These are phyloP conservation scores for Dendronephthya gigantea DNA, from an alignment of 64 coral and sea anemone genomes.

Conservation along the genomic window DNA sequence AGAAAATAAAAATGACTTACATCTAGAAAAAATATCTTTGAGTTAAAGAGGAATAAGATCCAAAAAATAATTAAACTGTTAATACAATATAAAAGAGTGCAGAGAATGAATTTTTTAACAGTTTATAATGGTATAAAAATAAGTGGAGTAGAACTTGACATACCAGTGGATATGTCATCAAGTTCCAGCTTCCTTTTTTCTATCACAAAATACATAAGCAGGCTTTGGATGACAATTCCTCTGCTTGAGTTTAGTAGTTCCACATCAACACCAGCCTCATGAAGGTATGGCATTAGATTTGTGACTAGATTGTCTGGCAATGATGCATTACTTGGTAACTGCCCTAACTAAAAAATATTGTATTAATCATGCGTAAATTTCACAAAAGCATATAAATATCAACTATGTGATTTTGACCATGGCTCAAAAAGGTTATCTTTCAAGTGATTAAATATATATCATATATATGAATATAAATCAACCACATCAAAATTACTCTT, in stretches of 20 bases:
- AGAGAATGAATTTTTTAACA: background rate
- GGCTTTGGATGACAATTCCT: background rate
- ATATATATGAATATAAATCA: too few relatives aligned
- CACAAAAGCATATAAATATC: too few relatives aligned
- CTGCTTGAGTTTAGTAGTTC: background rate
- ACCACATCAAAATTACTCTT: too few relatives aligned
- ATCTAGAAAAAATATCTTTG: too few relatives aligned
- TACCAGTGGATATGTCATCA: background rate
- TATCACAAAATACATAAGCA: background rate
- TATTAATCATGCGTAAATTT: too few relatives aligned
- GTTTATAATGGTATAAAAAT: too few relatives aligned
- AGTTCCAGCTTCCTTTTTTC: background rate
- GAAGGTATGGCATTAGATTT: background rate
- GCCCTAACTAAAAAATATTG: background rate
- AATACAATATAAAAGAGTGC: background rate
- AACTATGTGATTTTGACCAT: too few relatives aligned
- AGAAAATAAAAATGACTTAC: too few relatives aligned
- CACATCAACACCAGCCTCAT: conserved; percentile 12
- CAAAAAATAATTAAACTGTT: background rate
- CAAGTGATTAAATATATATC: too few relatives aligned
- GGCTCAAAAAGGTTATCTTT: too few relatives aligned
- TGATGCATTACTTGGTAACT: background rate
- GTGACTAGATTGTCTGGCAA: background rate
- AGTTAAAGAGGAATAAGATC: background rate
- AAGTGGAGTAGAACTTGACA: background rate